phyloP scores from a whole-genome alignment of 92 coral and sea anemone genomes.

The Heliopora coerulea region DNA sequence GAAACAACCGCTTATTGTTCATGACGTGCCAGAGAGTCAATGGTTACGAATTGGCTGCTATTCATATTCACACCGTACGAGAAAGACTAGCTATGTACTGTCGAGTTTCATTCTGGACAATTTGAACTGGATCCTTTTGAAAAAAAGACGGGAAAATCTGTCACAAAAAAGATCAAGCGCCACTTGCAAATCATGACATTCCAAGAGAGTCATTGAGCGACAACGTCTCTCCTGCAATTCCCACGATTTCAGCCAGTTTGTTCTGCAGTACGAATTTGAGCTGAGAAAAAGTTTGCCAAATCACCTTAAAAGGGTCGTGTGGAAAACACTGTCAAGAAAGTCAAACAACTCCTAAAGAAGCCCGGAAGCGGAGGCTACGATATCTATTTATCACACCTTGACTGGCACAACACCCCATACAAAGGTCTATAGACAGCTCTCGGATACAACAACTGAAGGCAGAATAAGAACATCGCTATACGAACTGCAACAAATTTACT shows the following conservation, averaged over 20 bases:
- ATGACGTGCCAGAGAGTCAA: slow-evolving; percentile 43
- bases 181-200: slow-evolving; percentile 53
- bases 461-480: slow-evolving; percentile 3
- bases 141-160: slow-evolving; percentile 49
- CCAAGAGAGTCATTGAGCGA: slow-evolving; percentile 42
- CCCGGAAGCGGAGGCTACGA: slow-evolving; percentile 13
- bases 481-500: slow-evolving; percentile 26
- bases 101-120: slow-evolving; percentile 50
- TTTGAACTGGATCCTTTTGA: slow-evolving; percentile 47
- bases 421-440: slow-evolving; percentile 29
- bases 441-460: slow-evolving; percentile 19
- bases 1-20: slow-evolving; percentile 52
- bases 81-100: slow-evolving; percentile 44
- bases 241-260: slow-evolving; percentile 33
- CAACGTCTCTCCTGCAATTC: slow-evolving; percentile 48
- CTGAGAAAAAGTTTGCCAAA: slow-evolving; percentile 49
- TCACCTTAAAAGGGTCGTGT: slow-evolving; percentile 51
- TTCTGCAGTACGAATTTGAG: slow-evolving; percentile 45
- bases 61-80: slow-evolving; percentile 44
- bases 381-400: slow-evolving; percentile 21
- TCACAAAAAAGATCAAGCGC: slow-evolving; percentile 43
- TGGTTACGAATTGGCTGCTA: slow-evolving; percentile 51
- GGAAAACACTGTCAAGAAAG: slow-evolving; percentile 44
- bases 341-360: slow-evolving; percentile 40
- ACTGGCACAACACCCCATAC: slow-evolving; percentile 26